Base-by-base conservation (phyloP, 2,797 vertebrate genomes). In the Urosaurus nigricauda region DNA sequence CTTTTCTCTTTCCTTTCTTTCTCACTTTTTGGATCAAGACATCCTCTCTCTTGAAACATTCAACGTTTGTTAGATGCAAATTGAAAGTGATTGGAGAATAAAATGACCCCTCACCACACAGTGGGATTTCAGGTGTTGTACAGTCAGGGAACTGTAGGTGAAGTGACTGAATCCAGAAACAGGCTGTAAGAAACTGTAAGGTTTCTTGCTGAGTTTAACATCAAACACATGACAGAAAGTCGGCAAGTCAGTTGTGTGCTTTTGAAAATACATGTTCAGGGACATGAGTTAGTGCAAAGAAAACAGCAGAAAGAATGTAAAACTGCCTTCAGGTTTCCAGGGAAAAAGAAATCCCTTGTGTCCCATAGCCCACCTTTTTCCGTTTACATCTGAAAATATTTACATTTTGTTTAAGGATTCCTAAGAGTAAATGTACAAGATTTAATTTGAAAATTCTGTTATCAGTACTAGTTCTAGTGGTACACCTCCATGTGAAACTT, bases 11-110 rank as follows among this genome's bases (percentile, higher is more conserved):
- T 65, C 29, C 63, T 26, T 26, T 68, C 65, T 12, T 32, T 68
- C 26, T 32, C 8, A 32, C 65, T 11, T 92, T 92, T 93, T 87
- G 90, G 90, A 89, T 63, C 16, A 60, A 92, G 89, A 94, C 94
- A 95, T 95, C 85, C 92, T 90, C 73, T 93, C 94, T 81, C 78
- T 91, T 93, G 85, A 91, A 91, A 80, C 70, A 24, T 88, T 90
- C 60, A 56, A 73, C 86, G 87, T 93, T 93, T 90, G 75, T 63
- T 0, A 4, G 80, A 91, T 89, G 90, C 65, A 95, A 94, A 95
- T 95, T 90, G 89, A 94, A 94, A 95, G 92, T 93, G 93, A 96
- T 90, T 92, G 84, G 82, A 29, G 86, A 94, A 91, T 88, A 89
- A 95, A 92, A 92, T 80, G 91, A 92, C 78, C 84, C 87, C 91